Conservation (phyloP, 2,113 vertebrate species). For the Eubucco bourcierii region DNA sequence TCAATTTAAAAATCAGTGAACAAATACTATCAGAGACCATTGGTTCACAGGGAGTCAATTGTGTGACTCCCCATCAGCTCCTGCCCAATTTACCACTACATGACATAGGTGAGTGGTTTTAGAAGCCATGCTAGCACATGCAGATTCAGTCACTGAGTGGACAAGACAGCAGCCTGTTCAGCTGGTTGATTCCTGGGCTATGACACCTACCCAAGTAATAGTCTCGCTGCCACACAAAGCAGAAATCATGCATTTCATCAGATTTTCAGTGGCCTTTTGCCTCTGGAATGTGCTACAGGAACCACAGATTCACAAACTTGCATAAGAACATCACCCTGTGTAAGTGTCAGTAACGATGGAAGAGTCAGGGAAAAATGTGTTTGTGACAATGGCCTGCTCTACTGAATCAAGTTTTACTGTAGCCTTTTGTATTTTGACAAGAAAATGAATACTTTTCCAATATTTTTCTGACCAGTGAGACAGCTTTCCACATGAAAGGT, state of each 20-base stretch:
- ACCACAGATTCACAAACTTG: background rate
- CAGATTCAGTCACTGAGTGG: background rate
- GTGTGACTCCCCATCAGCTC: background rate
- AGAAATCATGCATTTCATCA: background rate
- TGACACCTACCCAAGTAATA: background rate
- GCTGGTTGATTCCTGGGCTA: background rate
- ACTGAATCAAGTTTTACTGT: background rate
- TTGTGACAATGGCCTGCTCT: background rate
- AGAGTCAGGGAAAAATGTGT: background rate
- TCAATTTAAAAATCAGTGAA: background rate
- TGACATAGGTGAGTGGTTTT: background rate
- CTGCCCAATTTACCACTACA: background rate
- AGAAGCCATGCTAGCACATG: background rate
- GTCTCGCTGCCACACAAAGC: background rate
- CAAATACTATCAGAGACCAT: background rate
- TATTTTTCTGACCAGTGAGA: background rate
- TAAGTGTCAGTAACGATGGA: background rate
- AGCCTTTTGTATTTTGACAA: background rate
- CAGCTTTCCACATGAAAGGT: background rate
- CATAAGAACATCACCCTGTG: background rate
- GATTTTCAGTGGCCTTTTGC: background rate
- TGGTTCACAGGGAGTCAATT: background rate
- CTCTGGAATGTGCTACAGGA: background rate
- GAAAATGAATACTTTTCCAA: background rate
- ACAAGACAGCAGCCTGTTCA: background rate